phyloP scores from a whole-genome alignment of 2,113 vertebrate genomes.

The human (Homo sapiens) region GRCh38 chr7:40198001-40198500 shows the following conservation, averaged over 20 bases:
- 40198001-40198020: not conserved
- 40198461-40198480: constrained; percentile 36
- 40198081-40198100: not conserved
- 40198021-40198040: constrained; percentile 12
- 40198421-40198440: constrained; percentile 23
- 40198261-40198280: not conserved
- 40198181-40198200: not conserved
- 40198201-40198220: constrained; percentile 21
- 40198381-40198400: constrained; percentile 1
- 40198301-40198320: not conserved
- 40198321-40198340: not conserved
- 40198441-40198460: constrained; percentile 7
- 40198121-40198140: not conserved
- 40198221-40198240: constrained; percentile 17
- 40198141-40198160: not conserved
- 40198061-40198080: not conserved
- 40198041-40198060: not conserved
- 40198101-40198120: not conserved
- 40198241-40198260: not conserved
- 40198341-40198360: not conserved
- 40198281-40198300: constrained; percentile 13
- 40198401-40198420: constrained; percentile 19
- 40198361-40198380: not conserved
- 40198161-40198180: not conserved
- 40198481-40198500: constrained; percentile 39